Base-by-base conservation (phyloP, 2,113 vertebrate genomes). In the Xyliphius kryptos region DNA sequence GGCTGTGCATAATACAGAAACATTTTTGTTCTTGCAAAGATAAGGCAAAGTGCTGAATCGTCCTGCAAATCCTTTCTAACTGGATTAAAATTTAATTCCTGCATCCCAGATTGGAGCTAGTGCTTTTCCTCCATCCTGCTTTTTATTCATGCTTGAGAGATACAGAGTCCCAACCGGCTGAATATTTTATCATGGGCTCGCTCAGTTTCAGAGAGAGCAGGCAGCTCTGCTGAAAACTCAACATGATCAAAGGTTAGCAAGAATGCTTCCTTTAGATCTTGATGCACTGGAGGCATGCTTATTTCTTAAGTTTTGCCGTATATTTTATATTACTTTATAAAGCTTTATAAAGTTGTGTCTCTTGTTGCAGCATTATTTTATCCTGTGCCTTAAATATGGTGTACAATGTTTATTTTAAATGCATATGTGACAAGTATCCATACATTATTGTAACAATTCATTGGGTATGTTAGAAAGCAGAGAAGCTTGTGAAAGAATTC, bases 51-150 rank as follows among this genome's bases (percentile, higher is more conserved):
- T 82, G 92, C 92, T 94, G 93, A 94, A 90, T 93, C 85, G 83
- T 84, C 84, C 85, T 80, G 82, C 86, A 80, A 90, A 81, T 80
- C 80, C 80, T 83, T 74, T 77, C 77, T 81, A 79, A 78, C 76
- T 83, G 86, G 90, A 93, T 91, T 89, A 92, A 92, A 92, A 87
- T 90, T 91, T 93, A 89, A 91, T 87, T 92, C 80, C 56, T 73
- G 88, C 87, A 86, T 83, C 87, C 76, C 71, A 72, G 71, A 68
- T 40, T 76, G 50, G 49, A 16, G 71, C 48, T 70, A 21, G 12
- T 12, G 44, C 55, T 20, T 32, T 32, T 80, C 78, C 75, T 80
- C 76, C 80, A 70, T 74, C 75, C 74, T 78, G 78, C 70, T 75
- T 78, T 82, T 83, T 86, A 86, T 85, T 84, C 85, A 80, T 85